A percentile compares a stretch with the other conserved stretches of the same genome.
These are phyloP conservation scores for Agraylea sexmaculata DNA, from an alignment of 1,140 invertebrate species.

Conservation along the genomic window DNA sequence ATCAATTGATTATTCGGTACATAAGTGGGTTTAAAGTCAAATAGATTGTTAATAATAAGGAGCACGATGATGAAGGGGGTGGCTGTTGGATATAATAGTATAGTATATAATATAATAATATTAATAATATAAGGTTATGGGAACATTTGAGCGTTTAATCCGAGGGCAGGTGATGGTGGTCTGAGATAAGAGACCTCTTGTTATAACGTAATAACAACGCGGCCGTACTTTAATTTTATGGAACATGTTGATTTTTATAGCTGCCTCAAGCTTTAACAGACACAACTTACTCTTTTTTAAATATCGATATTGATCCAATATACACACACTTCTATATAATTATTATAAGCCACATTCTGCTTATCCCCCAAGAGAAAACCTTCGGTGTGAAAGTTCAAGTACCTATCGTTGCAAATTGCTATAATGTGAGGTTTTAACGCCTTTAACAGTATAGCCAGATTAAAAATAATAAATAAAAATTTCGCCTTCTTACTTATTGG, in stretches of 20 bases:
- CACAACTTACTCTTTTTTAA: slow-evolving; percentile 6
- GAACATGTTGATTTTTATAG: slow-evolving; percentile 21
- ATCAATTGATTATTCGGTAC: no score
- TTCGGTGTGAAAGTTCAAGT: no score
- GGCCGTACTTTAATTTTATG: slow-evolving; percentile 17
- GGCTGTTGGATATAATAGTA: slow-evolving; percentile 3
- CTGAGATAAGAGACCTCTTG: slow-evolving; percentile 16
- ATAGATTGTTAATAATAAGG: no score
- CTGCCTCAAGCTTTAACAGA: slow-evolving; percentile 14
- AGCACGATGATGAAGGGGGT: no score
- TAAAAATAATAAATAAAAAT: no score
- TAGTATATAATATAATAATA: neutral
- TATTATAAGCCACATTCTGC: no score
- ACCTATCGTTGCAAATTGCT: no score
- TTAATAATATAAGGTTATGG: neutral
- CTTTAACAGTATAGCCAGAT: no score
- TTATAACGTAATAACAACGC: slow-evolving; percentile 20
- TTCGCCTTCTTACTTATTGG: no score
- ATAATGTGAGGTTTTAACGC: no score
- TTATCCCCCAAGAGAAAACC: no score
- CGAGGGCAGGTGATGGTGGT: neutral
- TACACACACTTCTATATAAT: neutral
- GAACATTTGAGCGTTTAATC: neutral
- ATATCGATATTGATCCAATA: slow-evolving; percentile 1
- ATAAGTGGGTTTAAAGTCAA: no score